phyloP scores from a whole-genome alignment of 2,888 invertebrate species.

The Euplexia lucipara region DNA sequence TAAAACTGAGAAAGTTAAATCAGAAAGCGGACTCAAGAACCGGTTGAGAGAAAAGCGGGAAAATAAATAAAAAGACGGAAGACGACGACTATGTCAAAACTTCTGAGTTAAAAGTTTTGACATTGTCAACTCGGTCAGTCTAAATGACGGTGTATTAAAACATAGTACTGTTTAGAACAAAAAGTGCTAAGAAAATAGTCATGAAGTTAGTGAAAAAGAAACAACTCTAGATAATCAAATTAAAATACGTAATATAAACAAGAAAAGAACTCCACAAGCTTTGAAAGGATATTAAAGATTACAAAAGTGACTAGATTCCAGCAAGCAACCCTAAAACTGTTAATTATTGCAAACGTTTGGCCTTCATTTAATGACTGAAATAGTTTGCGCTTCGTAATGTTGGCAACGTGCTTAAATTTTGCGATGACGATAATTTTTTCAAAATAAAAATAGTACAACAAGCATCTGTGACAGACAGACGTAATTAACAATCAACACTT shows the following conservation, averaged over 20 bases:
- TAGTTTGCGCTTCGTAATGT: constrained; percentile 44
- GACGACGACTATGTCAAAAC: too few relatives aligned
- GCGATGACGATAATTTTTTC: constrained; percentile 21
- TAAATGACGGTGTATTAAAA: too few relatives aligned
- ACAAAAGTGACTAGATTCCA: not conserved
- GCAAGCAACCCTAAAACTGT: constrained; percentile 19
- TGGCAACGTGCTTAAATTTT: constrained; percentile 48
- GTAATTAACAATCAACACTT: constrained; percentile 49
- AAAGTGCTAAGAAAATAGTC: too few relatives aligned
- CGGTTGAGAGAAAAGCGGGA: too few relatives aligned
- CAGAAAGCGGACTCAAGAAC: too few relatives aligned
- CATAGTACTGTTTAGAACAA: too few relatives aligned
- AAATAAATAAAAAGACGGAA: too few relatives aligned
- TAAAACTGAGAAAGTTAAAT: too few relatives aligned
- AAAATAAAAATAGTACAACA: constrained; percentile 35
- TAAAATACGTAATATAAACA: not conserved
- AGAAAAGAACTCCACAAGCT: not conserved
- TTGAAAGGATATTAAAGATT: not conserved
- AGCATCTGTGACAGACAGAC: constrained; percentile 40
- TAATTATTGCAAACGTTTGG: constrained; percentile 40
- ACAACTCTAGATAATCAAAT: not conserved
- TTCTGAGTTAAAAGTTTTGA: too few relatives aligned
- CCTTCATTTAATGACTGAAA: constrained; percentile 56
- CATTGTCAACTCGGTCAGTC: too few relatives aligned
- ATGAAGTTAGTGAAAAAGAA: not conserved